These are phyloP conservation scores for Cnemophilus loriae DNA, from an alignment of 2,113 vertebrate species.

Conservation along the genomic window DNA sequence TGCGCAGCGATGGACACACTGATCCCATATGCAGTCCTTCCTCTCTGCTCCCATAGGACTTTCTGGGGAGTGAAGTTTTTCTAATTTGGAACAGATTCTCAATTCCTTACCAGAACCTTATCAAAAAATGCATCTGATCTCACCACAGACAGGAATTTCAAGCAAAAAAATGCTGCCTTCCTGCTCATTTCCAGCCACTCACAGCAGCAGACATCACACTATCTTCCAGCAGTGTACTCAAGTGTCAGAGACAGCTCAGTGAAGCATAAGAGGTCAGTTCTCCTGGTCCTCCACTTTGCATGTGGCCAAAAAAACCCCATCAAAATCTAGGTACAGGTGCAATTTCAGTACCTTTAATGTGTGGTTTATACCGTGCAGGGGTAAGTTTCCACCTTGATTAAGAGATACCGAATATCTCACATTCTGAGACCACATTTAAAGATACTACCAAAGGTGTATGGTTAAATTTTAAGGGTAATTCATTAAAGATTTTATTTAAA, in stretches of 20 bases:
- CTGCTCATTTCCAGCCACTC: not conserved
- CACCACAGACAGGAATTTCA: conserved; percentile 37
- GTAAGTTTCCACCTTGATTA: not conserved
- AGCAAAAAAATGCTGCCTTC: conserved; percentile 11
- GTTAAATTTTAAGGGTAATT: not conserved
- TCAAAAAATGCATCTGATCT: conserved; percentile 33
- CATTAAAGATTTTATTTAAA: not conserved
- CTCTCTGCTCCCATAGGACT: conserved; percentile 23
- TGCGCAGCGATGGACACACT: conserved; percentile 33
- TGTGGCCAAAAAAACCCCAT: not conserved
- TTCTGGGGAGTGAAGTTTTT: conserved; percentile 59
- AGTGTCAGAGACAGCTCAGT: not conserved
- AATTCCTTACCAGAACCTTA: conserved; percentile 48
- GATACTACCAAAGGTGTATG: not conserved
- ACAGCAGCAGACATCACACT: not conserved
- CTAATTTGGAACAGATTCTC: conserved; percentile 73
- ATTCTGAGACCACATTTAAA: not conserved
- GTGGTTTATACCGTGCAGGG: not conserved
- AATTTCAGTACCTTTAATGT: not conserved
- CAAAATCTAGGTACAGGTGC: not conserved
- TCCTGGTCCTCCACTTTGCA: not conserved
- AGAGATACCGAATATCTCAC: not conserved
- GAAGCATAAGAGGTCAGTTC: not conserved
- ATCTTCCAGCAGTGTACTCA: fast-evolving
- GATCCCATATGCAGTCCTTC: conserved; percentile 55